Evolutionary conservation across 2,797 vertebrate genomes (phyloP), one percentile per base, ranked within the genome.

Genomic region (Enteromius fasciolatus): DNA sequence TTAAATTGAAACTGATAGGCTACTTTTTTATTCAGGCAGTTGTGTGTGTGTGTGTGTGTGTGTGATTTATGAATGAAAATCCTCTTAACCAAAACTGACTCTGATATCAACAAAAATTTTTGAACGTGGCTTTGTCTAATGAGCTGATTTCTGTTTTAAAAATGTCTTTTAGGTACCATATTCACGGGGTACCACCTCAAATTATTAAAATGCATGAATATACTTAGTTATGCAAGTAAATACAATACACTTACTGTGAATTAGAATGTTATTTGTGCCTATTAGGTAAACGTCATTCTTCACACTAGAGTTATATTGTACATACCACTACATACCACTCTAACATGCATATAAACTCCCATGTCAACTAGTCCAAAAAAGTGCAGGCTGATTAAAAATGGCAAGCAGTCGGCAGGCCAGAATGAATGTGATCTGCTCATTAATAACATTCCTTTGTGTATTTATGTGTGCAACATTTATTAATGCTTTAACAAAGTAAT

Each of bases 361-460:
- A 33, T 33, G n/a, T 7, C 18, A n/a, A 68, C n/a, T 44, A 23
- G 20, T 69, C 39, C 67, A 46, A 69, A 20, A 17, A 72, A 75
- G 20, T 3, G 50, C 72, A 57, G 33, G 33, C 33, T 2, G 36
- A 41, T 75, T 41, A 25, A 41, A 74, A 41, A 25, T 10, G 33
- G n/a, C 12, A 69, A 17, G 20, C 52, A 23, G 18, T 33, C 52
- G 10, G 46, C 18, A 33, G 18, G 20, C 33, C 12, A 75, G 39
- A 41, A 36, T 25, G 52, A 77, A 28, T 64, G 59, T 46, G 75
- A 46, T 59, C 18, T 33, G 67, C 54, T 80, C 46, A 10, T 50
- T 63, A 81, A 48, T 48, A 23, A 36, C 17, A 36, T 41, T 68
- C 1, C 28, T 59, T 59, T 59, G 67, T 80, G 5, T 23, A n/a